Evolutionary conservation across 2,797 vertebrate genomes (phyloP), one percentile per base, ranked within the genome.

Genomic region (Orientallactaga sibirica): DNA sequence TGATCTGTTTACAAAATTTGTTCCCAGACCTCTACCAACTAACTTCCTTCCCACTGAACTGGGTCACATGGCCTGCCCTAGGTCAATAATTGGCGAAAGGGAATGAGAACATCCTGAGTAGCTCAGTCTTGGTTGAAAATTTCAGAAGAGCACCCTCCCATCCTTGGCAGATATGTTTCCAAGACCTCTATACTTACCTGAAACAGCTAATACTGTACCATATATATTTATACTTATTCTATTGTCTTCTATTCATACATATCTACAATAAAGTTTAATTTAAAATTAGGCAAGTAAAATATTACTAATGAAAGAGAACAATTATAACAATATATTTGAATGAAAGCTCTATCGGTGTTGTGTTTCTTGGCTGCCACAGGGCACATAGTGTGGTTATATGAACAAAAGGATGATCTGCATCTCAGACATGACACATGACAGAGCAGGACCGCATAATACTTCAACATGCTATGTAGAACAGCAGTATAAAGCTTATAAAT

Each of bases 1-100:
- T 81, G 87, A 33, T 84, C 73, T 79, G 24, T 5, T 84, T 83
- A 79, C 74, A 70, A 83, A 93, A 90, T 62, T 19, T 20, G 83
- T 95, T 80, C 43, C 58, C 16, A 90, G 79, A 94, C 19, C n/a
- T 9, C 22, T 52, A 29, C 62, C 27, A 64, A 76, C 20, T 48
- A 48, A 77, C 18, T 79, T 93, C 24, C 62, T 33, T 79, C 41
- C 66, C 66, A 58, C 19, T 87, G 25, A 92, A 33, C 24, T 90
- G 74, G 33, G 74, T 89, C 75, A 70, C 7, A 3, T 70, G 52
- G 15, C 27, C 19, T 75, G 5, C 37, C 27, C 61, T 75, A 86
- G 64, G 64, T 62, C 27, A 68, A 68, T 91, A 64, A 68, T 64
- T 89, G 52, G 22, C 67, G 24, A 92, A 79, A 85, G 52, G 70